A percentile compares a stretch with the other conserved stretches of the same genome.
Evolutionary conservation across 2,113 vertebrate species (phyloP).

Genomic region (Crotalus helleri): DNA sequence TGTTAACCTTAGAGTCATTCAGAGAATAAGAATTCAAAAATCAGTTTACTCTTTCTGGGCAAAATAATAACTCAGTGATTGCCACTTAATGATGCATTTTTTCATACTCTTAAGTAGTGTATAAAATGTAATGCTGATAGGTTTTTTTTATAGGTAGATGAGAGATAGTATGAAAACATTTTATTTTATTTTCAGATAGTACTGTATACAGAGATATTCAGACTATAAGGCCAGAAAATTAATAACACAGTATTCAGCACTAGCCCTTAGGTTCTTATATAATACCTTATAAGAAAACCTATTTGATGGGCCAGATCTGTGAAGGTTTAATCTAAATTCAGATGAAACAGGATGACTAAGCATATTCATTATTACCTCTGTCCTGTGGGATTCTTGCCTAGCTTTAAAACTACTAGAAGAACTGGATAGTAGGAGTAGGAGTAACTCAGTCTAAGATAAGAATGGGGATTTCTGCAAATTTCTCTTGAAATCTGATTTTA

Average conservation of each 20-base stretch:
- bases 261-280: neutral
- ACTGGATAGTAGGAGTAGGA: neutral
- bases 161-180: neutral
- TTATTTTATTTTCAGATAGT: neutral
- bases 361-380: neutral
- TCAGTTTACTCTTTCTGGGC: neutral
- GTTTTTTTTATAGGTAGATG: neutral
- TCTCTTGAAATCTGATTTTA: neutral
- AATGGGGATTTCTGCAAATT: neutral
- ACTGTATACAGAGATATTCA: neutral
- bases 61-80: neutral
- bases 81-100: neutral
- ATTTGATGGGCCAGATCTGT: neutral
- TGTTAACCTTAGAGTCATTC: neutral
- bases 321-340: neutral
- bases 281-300: neutral
- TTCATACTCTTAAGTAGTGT: neutral
- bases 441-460: neutral
- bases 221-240: neutral
- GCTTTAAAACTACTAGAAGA: neutral
- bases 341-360: neutral
- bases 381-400: neutral
- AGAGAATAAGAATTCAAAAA: neutral
- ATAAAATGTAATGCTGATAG: neutral
- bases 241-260: neutral